phyloP scores from a whole-genome alignment of 2,888 invertebrate genomes.

The Nomada ruficornis region DNA sequence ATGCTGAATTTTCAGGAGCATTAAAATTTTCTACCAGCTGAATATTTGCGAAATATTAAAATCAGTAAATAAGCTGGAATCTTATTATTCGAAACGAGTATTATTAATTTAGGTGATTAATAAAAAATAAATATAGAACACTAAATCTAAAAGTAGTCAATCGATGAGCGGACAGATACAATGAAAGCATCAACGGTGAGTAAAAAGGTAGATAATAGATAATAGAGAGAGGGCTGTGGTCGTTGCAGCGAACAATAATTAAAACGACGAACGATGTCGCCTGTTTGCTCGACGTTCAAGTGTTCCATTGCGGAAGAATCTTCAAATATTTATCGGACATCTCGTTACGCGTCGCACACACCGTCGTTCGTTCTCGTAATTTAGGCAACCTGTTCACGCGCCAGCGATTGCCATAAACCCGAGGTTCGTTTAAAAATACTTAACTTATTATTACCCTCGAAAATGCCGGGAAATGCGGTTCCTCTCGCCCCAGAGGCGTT shows the following conservation, averaged over 20 bases:
- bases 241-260: constrained; percentile 19
- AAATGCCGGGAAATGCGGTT: constrained; percentile 20
- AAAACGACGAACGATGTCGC: constrained; percentile 12
- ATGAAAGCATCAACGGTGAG: background rate
- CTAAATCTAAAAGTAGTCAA: background rate
- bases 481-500: background rate
- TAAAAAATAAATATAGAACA: background rate
- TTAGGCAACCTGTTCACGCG: constrained; percentile 23
- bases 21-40: background rate
- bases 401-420: constrained; percentile 7
- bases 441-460: constrained; percentile 38
- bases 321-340: constrained; percentile 51
- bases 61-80: no score
- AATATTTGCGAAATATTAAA: background rate
- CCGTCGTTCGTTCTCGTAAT: constrained; percentile 23
- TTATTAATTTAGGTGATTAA: no score
- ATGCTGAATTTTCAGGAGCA: background rate
- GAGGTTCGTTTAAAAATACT: constrained; percentile 33
- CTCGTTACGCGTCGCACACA: constrained; percentile 19
- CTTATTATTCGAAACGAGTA: no score
- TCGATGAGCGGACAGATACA: background rate
- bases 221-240: background rate
- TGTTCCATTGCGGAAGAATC: constrained; percentile 22
- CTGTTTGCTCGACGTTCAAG: constrained; percentile 27
- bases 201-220: background rate